Evolutionary conservation across 2,797 vertebrate genomes (phyloP).

Genomic region (Muscicapa striata): DNA sequence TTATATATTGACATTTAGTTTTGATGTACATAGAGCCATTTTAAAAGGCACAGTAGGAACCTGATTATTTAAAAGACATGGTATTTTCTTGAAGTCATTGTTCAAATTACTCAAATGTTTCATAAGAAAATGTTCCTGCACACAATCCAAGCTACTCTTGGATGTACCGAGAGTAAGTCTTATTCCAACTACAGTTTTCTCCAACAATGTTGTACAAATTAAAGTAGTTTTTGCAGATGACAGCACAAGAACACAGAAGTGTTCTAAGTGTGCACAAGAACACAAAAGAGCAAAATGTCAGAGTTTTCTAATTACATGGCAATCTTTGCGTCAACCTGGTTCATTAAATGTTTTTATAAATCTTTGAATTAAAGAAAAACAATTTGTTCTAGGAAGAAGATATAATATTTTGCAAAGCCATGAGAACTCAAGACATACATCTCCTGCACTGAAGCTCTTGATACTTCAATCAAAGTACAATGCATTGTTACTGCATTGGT

Average conservation of each 20-base stretch:
- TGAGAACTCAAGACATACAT: background rate
- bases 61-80: background rate
- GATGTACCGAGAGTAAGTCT: background rate
- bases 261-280: background rate
- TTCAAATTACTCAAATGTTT: background rate
- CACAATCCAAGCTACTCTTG: background rate
- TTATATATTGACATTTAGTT: background rate
- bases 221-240: background rate
- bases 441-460: background rate
- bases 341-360: background rate
- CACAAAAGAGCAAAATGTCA: slow-evolving; percentile 2
- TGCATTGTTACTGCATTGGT: background rate
- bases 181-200: background rate
- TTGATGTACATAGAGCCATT: background rate
- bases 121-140: background rate
- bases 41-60: background rate
- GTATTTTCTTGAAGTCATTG: background rate
- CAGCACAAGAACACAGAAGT: background rate
- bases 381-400: background rate
- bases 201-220: background rate
- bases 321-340: background rate
- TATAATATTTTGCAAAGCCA: background rate
- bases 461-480: background rate
- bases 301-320: background rate
- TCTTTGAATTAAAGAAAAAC: background rate